A percentile compares a stretch with the other conserved stretches of the same genome.
Conservation (phyloP, 2,888 invertebrate genomes). For the Tuberolachnus salignus region DNA sequence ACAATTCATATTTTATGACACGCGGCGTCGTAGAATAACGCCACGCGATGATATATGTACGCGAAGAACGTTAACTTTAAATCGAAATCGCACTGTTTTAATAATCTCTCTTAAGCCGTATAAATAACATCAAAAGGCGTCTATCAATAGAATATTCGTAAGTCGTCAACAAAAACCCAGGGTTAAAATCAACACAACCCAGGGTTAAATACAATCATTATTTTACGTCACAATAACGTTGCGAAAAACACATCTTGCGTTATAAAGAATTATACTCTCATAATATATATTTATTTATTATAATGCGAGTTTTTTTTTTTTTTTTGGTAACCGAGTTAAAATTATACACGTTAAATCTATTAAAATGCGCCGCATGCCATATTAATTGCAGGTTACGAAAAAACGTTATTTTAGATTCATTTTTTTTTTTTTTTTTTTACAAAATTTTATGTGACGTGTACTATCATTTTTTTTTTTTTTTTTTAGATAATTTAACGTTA, state of each 20-base stretch:
- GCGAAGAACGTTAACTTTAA: constrained; percentile 16
- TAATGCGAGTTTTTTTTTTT: background rate
- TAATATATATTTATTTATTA: constrained; percentile 1
- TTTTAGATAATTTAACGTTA: too few species aligned
- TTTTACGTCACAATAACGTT: background rate
- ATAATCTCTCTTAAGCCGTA: background rate
- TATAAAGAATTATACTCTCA: background rate
- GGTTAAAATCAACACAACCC: constrained; percentile 19
- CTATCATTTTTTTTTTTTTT: too few species aligned
- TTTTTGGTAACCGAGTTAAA: too few species aligned
- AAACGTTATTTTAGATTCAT: constrained; percentile 20
- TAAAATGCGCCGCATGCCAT: background rate
- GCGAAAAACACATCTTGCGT: background rate
- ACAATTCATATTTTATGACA: constrained; percentile 22
- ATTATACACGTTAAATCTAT: background rate
- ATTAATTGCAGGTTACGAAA: constrained; percentile 10
- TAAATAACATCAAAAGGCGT: background rate
- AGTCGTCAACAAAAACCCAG: background rate
- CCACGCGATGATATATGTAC: background rate
- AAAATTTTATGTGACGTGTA: too few species aligned
- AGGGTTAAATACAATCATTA: background rate
- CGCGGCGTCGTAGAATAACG: constrained; percentile 2
- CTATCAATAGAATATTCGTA: constrained; percentile 40
- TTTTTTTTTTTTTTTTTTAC: background rate
- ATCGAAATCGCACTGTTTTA: constrained; percentile 22